Evolutionary conservation across 2,113 vertebrate genomes (phyloP).

Genomic region (Oncorhynchus keta): DNA sequence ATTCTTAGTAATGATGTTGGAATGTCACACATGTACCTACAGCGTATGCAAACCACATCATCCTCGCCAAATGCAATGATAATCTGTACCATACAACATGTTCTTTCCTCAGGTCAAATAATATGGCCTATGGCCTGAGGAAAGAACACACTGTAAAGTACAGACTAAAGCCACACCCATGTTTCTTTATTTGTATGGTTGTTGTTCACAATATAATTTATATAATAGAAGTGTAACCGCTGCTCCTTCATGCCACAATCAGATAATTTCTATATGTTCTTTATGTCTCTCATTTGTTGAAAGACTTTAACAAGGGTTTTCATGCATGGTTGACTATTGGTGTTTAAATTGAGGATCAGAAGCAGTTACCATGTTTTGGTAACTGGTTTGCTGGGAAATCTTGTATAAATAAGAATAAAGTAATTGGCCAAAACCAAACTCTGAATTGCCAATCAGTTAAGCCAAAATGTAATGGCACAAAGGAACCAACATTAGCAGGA

Average conservation of each 20-base stretch:
- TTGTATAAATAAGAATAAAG: neutral
- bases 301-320: neutral
- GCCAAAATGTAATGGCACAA: too few relatives aligned
- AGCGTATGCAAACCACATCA: slow-evolving; percentile 12
- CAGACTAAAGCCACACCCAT: slow-evolving; percentile 30
- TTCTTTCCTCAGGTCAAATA: neutral
- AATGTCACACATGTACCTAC: slow-evolving; percentile 30
- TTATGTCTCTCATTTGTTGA: neutral
- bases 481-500: too few relatives aligned
- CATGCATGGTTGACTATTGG: too few relatives aligned
- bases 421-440: too few relatives aligned
- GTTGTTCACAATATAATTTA: slow-evolving; percentile 4
- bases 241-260: neutral
- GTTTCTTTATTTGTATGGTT: neutral
- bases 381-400: neutral
- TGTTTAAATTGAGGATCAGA: neutral
- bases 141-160: slow-evolving; percentile 17
- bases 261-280: neutral
- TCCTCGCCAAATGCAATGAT: slow-evolving; percentile 25
- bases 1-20: slow-evolving; percentile 17
- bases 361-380: neutral
- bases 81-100: neutral
- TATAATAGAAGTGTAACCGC: neutral
- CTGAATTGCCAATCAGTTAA: too few relatives aligned
- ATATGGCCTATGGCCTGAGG: slow-evolving; percentile 11